A percentile compares a stretch with the other conserved stretches of the same genome.
These are phyloP conservation scores for Oryzias dopingdopingensis DNA, from an alignment of 2,797 vertebrate genomes.

Conservation along the genomic window DNA sequence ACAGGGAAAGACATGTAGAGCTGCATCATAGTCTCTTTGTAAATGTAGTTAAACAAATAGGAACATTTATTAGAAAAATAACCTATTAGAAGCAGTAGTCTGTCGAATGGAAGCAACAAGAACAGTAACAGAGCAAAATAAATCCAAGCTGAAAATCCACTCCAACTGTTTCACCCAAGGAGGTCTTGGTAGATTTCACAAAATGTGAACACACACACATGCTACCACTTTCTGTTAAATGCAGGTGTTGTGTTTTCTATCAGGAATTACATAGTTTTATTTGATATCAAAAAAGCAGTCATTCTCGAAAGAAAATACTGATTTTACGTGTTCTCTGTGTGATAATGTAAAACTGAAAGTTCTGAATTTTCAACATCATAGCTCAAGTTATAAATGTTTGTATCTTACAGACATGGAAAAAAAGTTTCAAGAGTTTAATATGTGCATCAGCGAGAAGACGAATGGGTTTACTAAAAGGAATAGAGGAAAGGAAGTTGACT, in stretches of 20 bases:
- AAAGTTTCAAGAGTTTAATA: too few relatives aligned
- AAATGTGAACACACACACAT: neutral
- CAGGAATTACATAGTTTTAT: conserved; percentile 40
- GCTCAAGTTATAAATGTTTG: too few relatives aligned
- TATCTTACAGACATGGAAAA: too few relatives aligned
- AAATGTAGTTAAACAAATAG: conserved; percentile 26
- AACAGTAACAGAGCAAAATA: conserved; percentile 24
- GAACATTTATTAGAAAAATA: conserved; percentile 17
- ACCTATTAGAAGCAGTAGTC: conserved; percentile 10
- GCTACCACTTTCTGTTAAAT: conserved; percentile 1
- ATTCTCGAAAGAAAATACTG: conserved; percentile 3
- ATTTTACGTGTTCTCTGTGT: neutral
- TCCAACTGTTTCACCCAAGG: conserved; percentile 3
- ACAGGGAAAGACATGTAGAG: conserved; percentile 18
- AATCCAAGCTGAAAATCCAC: conserved; percentile 30
- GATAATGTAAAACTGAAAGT: too few relatives aligned
- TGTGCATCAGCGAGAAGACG: too few relatives aligned
- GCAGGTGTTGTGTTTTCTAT: conserved; percentile 41
- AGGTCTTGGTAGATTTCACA: neutral
- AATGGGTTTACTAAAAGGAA: too few relatives aligned
- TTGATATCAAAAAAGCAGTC: conserved; percentile 2
- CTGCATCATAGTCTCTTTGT: conserved; percentile 38
- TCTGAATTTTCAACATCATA: too few relatives aligned
- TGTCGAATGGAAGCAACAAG: conserved; percentile 17
- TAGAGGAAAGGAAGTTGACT: too few relatives aligned